Percentiles rank a stretch among this genome's conserved stretches.
phyloP scores from a whole-genome alignment of 2,888 invertebrate genomes.

The Lasioglossum villosulum region DNA sequence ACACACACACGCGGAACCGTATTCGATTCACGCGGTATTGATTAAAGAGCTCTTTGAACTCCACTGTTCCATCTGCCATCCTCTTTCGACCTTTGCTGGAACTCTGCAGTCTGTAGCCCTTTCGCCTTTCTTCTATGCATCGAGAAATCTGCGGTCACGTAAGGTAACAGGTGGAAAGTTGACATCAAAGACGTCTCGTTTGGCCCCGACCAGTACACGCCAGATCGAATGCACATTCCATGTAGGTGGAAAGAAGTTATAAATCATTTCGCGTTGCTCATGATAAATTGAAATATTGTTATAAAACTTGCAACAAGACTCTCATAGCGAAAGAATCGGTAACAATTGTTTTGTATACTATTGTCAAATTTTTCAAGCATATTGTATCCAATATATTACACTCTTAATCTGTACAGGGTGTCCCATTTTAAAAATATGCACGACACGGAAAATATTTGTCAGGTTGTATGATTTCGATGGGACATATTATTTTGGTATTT shows the following conservation, averaged over 20 bases:
- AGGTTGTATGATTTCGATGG: no score
- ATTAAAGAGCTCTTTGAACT: conserved; percentile 55
- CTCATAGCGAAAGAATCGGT: neutral
- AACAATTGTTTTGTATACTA: neutral
- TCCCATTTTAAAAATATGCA: neutral
- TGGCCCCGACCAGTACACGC: neutral
- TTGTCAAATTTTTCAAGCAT: neutral
- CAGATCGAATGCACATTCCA: neutral
- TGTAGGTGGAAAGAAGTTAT: neutral
- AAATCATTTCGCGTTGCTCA: neutral
- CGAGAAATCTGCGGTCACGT: conserved; percentile 27
- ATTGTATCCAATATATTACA: no score
- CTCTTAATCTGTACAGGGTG: no score
- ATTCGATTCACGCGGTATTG: conserved; percentile 54
- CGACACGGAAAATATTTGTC: neutral
- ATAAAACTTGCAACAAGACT: neutral
- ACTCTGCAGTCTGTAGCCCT: conserved; percentile 11
- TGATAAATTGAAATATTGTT: neutral
- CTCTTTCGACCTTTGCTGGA: conserved; percentile 26
- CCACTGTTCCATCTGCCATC: conserved; percentile 21
- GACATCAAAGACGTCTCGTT: conserved; percentile 17
- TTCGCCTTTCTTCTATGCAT: conserved; percentile 9
- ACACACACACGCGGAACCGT: neutral
- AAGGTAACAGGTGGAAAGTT: conserved; percentile 34
- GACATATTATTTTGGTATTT: neutral